Conservation (phyloP, 2,797 vertebrate species). For the Catostomus latipinnis region DNA sequence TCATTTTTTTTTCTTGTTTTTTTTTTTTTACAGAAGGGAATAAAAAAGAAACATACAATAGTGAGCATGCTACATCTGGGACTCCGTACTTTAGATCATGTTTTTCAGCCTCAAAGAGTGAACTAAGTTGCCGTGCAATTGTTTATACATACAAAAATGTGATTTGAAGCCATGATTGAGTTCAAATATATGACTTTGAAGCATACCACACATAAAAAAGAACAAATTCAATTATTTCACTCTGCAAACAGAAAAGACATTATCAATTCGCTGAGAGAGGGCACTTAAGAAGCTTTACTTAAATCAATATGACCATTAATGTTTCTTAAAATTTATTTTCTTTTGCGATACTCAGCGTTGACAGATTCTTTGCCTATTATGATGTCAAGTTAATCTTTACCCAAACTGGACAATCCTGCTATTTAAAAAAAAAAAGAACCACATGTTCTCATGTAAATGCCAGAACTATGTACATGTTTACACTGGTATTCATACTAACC, state of each 20-base stretch:
- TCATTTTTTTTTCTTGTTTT: neutral
- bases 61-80: slow-evolving; percentile 24
- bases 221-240: slow-evolving; percentile 21
- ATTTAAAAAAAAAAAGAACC: slow-evolving; percentile 19
- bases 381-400: slow-evolving; percentile 51
- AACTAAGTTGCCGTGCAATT: slow-evolving; percentile 17
- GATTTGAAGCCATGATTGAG: slow-evolving; percentile 31
- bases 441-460: slow-evolving; percentile 49
- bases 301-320: slow-evolving; percentile 34
- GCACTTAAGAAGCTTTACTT: slow-evolving; percentile 43
- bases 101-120: slow-evolving; percentile 28
- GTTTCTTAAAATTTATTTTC: slow-evolving; percentile 26
- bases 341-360: slow-evolving; percentile 8
- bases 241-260: slow-evolving; percentile 45
- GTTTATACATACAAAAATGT: slow-evolving; percentile 29
- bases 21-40: neutral
- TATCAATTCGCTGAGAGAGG: slow-evolving; percentile 53
- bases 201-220: slow-evolving; percentile 20
- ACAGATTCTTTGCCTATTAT: slow-evolving; percentile 31
- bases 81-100: slow-evolving; percentile 22
- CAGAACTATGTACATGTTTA: slow-evolving; percentile 72
- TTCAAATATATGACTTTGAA: slow-evolving; percentile 35
- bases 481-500: slow-evolving; percentile 65
- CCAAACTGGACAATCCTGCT: slow-evolving; percentile 43
- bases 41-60: slow-evolving; percentile 30